phyloP scores from a whole-genome alignment of 2,888 invertebrate genomes.

The Altica lythri region DNA sequence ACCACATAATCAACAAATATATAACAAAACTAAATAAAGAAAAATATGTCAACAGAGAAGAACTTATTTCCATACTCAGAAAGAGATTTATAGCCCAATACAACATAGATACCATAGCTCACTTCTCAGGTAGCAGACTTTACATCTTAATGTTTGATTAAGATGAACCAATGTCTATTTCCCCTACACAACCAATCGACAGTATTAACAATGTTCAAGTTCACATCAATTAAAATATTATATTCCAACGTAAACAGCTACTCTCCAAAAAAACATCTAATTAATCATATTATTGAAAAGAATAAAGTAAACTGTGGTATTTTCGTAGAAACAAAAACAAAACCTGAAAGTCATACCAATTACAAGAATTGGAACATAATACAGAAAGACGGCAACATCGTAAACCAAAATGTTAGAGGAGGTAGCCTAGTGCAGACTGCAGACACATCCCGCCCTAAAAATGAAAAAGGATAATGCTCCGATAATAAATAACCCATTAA shows the following conservation, averaged over 20 bases:
- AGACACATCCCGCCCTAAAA: background rate
- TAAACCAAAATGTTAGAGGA: conserved; percentile 5
- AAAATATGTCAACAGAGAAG: conserved; percentile 18
- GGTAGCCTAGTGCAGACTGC: conserved; percentile 1
- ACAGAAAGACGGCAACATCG: background rate
- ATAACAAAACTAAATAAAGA: conserved; percentile 24
- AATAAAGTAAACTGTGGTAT: background rate
- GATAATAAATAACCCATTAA: conserved; percentile 20
- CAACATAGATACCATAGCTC: conserved; percentile 20
- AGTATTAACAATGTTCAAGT: conserved; percentile 1
- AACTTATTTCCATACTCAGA: conserved; percentile 21
- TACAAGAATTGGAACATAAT: conserved; percentile 3
- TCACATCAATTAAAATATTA: conserved; percentile 5
- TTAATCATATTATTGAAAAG: no score
- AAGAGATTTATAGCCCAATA: conserved; percentile 18
- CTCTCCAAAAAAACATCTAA: conserved; percentile 17
- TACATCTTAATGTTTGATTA: conserved; percentile 20
- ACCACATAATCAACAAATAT: conserved; percentile 20
- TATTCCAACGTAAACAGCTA: conserved; percentile 20
- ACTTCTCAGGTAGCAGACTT: conserved; percentile 13
- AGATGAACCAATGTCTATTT: background rate
- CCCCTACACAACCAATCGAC: conserved; percentile 12
- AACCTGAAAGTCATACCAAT: background rate
- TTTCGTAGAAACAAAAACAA: conserved; percentile 21
- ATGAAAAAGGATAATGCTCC: conserved; percentile 15